These are phyloP conservation scores for Kradibia gibbosae DNA, from an alignment of 1,140 invertebrate genomes.

Conservation along the genomic window DNA sequence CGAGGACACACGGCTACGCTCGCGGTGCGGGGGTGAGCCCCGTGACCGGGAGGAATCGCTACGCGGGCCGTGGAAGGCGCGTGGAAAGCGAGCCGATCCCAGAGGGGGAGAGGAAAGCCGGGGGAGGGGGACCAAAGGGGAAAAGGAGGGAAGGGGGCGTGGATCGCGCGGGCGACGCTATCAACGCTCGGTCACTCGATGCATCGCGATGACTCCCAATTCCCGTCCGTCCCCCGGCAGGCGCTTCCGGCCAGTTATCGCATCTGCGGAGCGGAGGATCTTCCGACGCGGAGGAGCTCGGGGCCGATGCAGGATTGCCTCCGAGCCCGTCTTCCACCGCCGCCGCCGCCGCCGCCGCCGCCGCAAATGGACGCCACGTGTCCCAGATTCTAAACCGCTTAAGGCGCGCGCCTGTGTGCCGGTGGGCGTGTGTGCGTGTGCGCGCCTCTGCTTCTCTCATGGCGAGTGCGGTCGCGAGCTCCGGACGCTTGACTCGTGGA, in stretches of 20 bases:
- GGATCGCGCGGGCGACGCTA: not conserved
- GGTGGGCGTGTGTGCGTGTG: no score
- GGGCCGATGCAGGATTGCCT: not conserved
- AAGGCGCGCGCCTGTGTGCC: no score
- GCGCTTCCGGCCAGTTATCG: conserved; percentile 36
- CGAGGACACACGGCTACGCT: no score
- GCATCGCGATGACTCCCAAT: conserved; percentile 19
- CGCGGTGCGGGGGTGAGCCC: no score
- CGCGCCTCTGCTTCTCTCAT: no score
- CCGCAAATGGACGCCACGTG: not conserved
- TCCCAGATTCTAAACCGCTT: conserved; percentile 8
- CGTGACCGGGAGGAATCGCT: no score
- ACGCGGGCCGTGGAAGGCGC: no score
- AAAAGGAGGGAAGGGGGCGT: not conserved
- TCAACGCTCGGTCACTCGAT: not conserved
- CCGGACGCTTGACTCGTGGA: no score
- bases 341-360: no score
- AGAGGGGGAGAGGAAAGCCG: no score
- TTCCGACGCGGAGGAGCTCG: not conserved
- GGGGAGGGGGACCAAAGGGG: not conserved
- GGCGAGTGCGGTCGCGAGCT: no score
- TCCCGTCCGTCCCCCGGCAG: conserved; percentile 7
- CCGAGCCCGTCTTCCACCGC: not conserved
- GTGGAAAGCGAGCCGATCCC: no score
- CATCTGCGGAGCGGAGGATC: conserved; percentile 18